Conservation (phyloP, 2,113 vertebrate species). For the Paramormyrops kingsleyae region DNA sequence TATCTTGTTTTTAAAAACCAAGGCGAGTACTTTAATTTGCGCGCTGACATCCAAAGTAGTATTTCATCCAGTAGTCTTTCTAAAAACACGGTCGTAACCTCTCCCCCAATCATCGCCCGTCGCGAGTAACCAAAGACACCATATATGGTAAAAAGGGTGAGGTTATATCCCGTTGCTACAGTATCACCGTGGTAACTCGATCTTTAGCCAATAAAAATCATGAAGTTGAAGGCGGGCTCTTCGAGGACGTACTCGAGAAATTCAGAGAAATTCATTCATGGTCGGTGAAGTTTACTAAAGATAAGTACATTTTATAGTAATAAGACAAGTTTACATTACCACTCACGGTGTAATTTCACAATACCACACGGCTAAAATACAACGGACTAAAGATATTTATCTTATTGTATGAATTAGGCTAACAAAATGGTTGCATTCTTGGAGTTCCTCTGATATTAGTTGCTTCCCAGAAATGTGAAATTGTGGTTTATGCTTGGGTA, state of each 20-base stretch:
- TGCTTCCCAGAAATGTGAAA: background rate
- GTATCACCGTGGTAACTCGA: slow-evolving; percentile 58
- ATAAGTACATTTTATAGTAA: slow-evolving; percentile 29
- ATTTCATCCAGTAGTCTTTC: slow-evolving; percentile 43
- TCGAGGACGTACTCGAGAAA: slow-evolving; percentile 45
- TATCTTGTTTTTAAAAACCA: slow-evolving; percentile 39
- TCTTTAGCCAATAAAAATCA: slow-evolving; percentile 49
- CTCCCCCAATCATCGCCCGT: slow-evolving; percentile 53
- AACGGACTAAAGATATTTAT: background rate
- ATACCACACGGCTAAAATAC: background rate
- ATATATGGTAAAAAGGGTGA: slow-evolving; percentile 53
- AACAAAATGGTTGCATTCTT: background rate
- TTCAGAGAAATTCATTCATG: slow-evolving; percentile 54
- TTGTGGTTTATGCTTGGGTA: background rate
- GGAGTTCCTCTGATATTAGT: background rate
- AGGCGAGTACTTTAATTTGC: slow-evolving; percentile 54
- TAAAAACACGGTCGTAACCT: slow-evolving; percentile 53
- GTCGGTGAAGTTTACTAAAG: slow-evolving; percentile 38
- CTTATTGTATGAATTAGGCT: background rate
- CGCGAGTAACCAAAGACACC: slow-evolving; percentile 34
- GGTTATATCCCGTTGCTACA: slow-evolving; percentile 48
- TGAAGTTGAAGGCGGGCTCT: slow-evolving; percentile 62
- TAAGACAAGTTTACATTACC: slow-evolving; percentile 50
- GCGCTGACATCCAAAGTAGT: slow-evolving; percentile 52
- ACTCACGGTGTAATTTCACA: background rate